Evolutionary conservation across 2,797 vertebrate genomes (phyloP).

Genomic region (Phoebastria nigripes): DNA sequence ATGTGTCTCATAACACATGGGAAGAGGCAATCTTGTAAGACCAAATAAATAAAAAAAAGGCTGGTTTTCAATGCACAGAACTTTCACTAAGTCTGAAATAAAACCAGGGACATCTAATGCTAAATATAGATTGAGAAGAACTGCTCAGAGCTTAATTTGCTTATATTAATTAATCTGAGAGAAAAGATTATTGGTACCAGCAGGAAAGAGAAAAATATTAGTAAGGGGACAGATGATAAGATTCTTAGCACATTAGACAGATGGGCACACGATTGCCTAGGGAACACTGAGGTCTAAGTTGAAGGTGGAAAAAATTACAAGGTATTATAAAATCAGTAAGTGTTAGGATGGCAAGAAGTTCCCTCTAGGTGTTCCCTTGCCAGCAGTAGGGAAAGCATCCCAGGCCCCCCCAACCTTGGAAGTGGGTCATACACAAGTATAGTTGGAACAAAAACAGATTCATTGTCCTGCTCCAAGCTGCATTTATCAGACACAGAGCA

Average conservation of each 20-base stretch:
- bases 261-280: background rate
- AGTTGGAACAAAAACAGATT: background rate
- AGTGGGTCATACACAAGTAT: fast-evolving
- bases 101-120: background rate
- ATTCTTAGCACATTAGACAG: background rate
- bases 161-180: background rate
- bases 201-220: background rate
- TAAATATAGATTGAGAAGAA: background rate
- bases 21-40: background rate
- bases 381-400: background rate
- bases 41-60: background rate
- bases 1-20: background rate
- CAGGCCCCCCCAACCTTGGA: background rate
- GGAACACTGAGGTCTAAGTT: background rate
- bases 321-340: background rate
- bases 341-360: background rate
- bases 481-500: background rate
- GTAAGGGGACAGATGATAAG: background rate
- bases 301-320: background rate
- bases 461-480: background rate
- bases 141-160: background rate
- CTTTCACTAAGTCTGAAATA: background rate
- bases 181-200: background rate
- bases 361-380: background rate
- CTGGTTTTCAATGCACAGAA: background rate